Evolutionary conservation across 2,113 vertebrate species (phyloP).

Genomic region (Cheilinus undulatus): DNA sequence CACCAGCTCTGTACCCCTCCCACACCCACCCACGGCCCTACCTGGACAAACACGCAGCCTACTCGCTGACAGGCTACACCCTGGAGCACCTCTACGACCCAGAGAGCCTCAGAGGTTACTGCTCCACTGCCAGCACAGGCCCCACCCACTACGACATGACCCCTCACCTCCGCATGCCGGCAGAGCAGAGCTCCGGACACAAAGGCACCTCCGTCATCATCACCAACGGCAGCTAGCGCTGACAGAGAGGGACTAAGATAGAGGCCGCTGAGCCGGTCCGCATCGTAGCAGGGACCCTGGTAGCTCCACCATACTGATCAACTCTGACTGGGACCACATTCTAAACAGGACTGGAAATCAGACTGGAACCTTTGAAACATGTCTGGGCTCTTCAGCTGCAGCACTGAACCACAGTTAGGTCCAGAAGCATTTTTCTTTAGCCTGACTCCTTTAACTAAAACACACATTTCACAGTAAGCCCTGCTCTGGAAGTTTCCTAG

Average conservation of each 20-base stretch:
- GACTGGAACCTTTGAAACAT: no score
- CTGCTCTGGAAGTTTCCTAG: no score
- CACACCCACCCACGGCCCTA: conserved; percentile 84
- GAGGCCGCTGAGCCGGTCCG: conserved; percentile 1
- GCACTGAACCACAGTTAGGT: no score
- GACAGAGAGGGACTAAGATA: neutral
- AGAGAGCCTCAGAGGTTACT: conserved; percentile 92
- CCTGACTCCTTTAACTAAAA: no score
- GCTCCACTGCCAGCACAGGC: conserved; percentile 88
- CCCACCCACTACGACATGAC: conserved; percentile 91
- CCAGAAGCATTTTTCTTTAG: no score
- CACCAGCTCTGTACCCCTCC: conserved; percentile 83
- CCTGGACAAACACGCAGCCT: conserved; percentile 94
- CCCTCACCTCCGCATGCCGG: conserved; percentile 92
- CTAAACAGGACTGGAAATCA: no score
- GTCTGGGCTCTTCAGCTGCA: no score
- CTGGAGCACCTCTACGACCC: conserved; percentile 95
- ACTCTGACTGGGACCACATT: no score
- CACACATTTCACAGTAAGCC: no score
- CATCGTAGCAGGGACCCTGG: neutral
- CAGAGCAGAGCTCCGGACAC: conserved; percentile 91
- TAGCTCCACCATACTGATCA: conserved; percentile 32
- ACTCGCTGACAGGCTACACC: conserved; percentile 92
- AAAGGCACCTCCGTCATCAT: conserved; percentile 98
- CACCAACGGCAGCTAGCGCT: conserved; percentile 95